These are phyloP conservation scores for Actinemys pallida DNA, from an alignment of 2,113 vertebrate species.

Conservation along the genomic window DNA sequence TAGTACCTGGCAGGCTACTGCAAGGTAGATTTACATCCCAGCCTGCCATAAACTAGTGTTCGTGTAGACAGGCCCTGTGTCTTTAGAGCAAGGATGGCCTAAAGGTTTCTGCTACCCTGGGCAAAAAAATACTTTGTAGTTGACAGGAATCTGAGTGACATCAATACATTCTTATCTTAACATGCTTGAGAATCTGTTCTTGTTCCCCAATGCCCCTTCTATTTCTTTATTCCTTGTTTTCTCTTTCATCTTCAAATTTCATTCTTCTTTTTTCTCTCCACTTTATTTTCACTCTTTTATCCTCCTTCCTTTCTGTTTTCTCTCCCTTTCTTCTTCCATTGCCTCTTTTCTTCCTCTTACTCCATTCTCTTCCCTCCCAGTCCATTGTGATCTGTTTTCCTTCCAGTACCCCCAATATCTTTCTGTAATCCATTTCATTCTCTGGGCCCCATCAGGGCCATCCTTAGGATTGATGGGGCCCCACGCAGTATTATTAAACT, in stretches of 20 bases:
- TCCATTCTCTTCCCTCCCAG: constrained; percentile 4
- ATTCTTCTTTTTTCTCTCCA: constrained; percentile 6
- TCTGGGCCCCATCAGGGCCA: not conserved
- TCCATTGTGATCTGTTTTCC: not conserved
- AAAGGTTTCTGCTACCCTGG: not conserved
- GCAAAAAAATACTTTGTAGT: not conserved
- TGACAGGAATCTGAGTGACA: not conserved
- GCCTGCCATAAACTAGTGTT: not conserved
- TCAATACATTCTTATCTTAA: not conserved
- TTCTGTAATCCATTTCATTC: not conserved
- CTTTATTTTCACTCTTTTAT: not conserved
- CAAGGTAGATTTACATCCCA: not conserved
- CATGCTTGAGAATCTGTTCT: not conserved
- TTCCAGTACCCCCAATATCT: not conserved
- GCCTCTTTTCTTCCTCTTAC: not conserved
- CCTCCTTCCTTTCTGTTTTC: constrained; percentile 16
- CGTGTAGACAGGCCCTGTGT: not conserved
- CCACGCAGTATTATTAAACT: no score
- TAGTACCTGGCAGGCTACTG: not conserved
- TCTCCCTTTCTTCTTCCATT: not conserved
- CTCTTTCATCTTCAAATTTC: fast-evolving
- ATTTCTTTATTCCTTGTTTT: not conserved
- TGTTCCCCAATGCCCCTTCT: not conserved
- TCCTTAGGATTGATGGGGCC: no score
- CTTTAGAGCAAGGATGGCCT: not conserved